Base-by-base conservation (phyloP, 1,140 invertebrate genomes). In the Papilio machaon region DNA sequence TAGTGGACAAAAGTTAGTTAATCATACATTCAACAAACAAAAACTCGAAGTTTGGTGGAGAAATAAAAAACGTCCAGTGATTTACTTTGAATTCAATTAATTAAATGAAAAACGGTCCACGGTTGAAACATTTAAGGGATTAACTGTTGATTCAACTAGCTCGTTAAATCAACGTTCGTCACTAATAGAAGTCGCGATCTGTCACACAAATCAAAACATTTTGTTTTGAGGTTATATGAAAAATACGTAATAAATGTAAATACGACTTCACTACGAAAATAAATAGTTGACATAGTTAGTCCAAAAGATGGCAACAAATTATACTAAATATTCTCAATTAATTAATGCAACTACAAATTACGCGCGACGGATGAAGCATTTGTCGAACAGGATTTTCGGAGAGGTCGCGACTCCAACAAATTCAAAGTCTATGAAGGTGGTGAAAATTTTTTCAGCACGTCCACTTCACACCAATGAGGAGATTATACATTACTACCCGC, bases 311-410 rank as follows among this genome's bases (percentile, higher is more conserved):
- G 90, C 91, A 38, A 94, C 92, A 73, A 95, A 94, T 79, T 95
- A 95, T 82, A 95, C 95, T 49, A 97, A 97, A 91, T 98, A 98
- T 86, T 91, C 95, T 7, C 94, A 97, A 77, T 91, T 98, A 46
- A 95, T 96, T 17, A 97, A 97, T 84, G 92, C 96, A 19, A 93
- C 95, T 2, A 98, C 97, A 1, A 96, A 96, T 83, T 99, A 99
- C 92, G 97, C 97, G 0, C 95, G 95, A 9, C 96, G 97, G 19
- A 99, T 99, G 98, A 97, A 97, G 84, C 96, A 96, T 67, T 95
- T 99, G 30, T 98, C 98, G 75, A 97, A 98, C 86, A 95, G 96
- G 86, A 99, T 99, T 85, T 99, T 99, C 94, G 97, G 97, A 0
- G 98, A 99, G 95, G 97, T 98, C 15, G 95, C 96, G 0, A 96